These are phyloP conservation scores for Jordanella pulchra DNA, from an alignment of 2,797 vertebrate species.

Conservation along the genomic window DNA sequence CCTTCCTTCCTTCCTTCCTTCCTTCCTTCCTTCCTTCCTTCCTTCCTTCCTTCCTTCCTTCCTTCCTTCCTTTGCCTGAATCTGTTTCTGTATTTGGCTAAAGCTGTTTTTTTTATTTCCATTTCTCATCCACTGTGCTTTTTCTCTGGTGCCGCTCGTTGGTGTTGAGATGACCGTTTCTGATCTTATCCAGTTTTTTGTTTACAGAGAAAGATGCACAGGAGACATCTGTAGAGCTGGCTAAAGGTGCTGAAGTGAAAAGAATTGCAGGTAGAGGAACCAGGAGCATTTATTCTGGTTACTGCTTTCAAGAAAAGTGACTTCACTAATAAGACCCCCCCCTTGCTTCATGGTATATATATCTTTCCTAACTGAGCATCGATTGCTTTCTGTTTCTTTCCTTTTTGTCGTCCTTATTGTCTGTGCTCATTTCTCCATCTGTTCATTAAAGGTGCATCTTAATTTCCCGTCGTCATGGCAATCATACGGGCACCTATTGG, in stretches of 20 bases:
- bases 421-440: slow-evolving; percentile 36
- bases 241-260: slow-evolving; percentile 71
- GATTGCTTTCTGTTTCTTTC: slow-evolving; percentile 17
- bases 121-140: background rate
- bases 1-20: too few relatives aligned
- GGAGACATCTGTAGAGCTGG: slow-evolving; percentile 53
- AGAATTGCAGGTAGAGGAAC: slow-evolving; percentile 73
- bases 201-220: slow-evolving; percentile 74
- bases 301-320: slow-evolving; percentile 35
- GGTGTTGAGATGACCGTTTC: slow-evolving; percentile 24
- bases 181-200: slow-evolving; percentile 65
- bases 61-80: slow-evolving; percentile 23
- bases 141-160: slow-evolving; percentile 12
- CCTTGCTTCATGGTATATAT: slow-evolving; percentile 5
- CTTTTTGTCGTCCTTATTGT: background rate
- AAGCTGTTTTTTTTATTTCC: slow-evolving; percentile 1
- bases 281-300: slow-evolving; percentile 37
- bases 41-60: too few relatives aligned
- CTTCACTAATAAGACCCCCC: slow-evolving; percentile 4
- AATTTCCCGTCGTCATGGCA: slow-evolving; percentile 35
- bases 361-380: slow-evolving; percentile 45
- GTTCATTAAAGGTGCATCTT: slow-evolving; percentile 23
- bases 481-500: slow-evolving; percentile 30
- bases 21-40: too few relatives aligned
- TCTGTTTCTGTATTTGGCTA: slow-evolving; percentile 40